phyloP scores from a whole-genome alignment of 2,888 invertebrate species.

The Agelastica alni region DNA sequence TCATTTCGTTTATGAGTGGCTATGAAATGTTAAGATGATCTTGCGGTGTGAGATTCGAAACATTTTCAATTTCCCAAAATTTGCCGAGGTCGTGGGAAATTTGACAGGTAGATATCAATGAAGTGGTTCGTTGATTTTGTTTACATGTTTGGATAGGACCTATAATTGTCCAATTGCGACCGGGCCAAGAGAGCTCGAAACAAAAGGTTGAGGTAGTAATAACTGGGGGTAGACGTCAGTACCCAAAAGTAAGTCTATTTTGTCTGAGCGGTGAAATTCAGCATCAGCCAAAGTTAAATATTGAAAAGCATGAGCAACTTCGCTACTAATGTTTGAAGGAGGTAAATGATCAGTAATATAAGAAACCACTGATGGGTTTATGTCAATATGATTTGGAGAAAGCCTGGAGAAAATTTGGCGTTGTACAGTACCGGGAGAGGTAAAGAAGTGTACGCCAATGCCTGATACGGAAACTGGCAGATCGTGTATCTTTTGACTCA shows the following conservation, averaged over 20 bases:
- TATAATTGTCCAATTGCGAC: background rate
- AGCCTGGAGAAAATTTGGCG: background rate
- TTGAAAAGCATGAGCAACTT: background rate
- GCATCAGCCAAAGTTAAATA: background rate
- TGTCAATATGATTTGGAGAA: background rate
- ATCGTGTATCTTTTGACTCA: background rate
- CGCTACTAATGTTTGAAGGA: no score
- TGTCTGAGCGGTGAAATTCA: no score
- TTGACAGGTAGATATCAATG: no score
- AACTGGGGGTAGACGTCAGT: no score
- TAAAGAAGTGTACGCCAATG: background rate
- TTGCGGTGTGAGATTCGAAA: background rate
- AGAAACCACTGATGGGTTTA: background rate
- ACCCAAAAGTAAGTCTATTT: no score
- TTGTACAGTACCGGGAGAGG: background rate
- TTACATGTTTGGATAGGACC: background rate
- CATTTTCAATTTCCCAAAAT: background rate
- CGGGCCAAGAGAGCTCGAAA: background rate
- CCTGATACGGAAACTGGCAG: background rate
- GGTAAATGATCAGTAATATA: no score
- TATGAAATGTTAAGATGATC: background rate
- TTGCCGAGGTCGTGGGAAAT: no score
- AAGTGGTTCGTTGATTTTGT: background rate
- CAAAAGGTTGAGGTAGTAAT: no score
- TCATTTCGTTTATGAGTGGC: background rate